A percentile compares a stretch with the other conserved stretches of the same genome.
Evolutionary conservation across 1,140 invertebrate genomes (phyloP).

Genomic region (Pogonus chalceus): DNA sequence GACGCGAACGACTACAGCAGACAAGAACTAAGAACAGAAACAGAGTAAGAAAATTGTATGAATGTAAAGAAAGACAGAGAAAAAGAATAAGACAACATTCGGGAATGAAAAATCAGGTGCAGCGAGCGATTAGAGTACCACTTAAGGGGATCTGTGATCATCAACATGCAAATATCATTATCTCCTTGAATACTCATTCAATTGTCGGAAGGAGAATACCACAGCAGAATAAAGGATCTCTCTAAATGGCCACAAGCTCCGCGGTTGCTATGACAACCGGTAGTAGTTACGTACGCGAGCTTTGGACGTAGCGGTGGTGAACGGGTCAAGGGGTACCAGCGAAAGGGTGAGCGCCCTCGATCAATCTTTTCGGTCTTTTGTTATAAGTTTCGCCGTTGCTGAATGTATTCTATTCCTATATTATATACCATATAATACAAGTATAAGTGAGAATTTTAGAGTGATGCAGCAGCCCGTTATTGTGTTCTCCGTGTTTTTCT

Average conservation of each 20-base stretch:
- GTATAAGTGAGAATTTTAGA: too few species aligned
- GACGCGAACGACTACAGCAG: too few species aligned
- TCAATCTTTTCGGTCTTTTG: slow-evolving; percentile 23
- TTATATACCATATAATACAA: too few species aligned
- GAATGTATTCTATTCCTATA: too few species aligned
- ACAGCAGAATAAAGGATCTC: slow-evolving; percentile 27
- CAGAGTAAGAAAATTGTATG: too few species aligned
- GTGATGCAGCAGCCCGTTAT: too few species aligned
- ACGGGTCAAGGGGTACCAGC: slow-evolving; percentile 29
- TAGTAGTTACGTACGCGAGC: slow-evolving; percentile 2
- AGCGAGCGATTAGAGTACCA: slow-evolving; percentile 24
- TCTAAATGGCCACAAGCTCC: slow-evolving; percentile 29
- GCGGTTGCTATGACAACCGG: slow-evolving; percentile 25
- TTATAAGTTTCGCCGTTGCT: not conserved
- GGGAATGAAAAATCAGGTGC: slow-evolving; percentile 20
- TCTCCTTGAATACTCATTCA: slow-evolving; percentile 32
- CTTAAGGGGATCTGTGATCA: slow-evolving; percentile 22
- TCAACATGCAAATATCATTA: slow-evolving; percentile 33
- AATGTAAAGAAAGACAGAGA: too few species aligned
- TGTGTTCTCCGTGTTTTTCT: too few species aligned
- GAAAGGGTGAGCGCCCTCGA: slow-evolving; percentile 17
- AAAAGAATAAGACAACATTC: too few species aligned
- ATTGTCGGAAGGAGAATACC: slow-evolving; percentile 28
- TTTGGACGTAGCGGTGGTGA: slow-evolving; percentile 17
- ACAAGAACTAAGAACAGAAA: too few species aligned